phyloP scores from a whole-genome alignment of 2,797 vertebrate genomes.

The Furcifer pardalis region DNA sequence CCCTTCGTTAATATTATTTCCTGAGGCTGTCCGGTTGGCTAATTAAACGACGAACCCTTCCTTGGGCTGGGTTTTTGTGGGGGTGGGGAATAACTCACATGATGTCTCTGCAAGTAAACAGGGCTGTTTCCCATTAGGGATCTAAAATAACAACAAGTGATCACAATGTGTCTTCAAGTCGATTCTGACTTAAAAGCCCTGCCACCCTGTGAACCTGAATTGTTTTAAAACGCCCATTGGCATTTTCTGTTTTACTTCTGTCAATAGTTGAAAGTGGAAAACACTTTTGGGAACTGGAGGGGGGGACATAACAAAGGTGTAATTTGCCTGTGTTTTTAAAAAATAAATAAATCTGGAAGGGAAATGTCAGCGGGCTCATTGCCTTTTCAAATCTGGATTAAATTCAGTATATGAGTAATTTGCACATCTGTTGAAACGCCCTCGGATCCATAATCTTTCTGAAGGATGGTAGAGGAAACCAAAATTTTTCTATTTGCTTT shows the following conservation, averaged over 20 bases:
- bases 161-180: too few relatives aligned
- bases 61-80: background rate
- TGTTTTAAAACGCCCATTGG: too few relatives aligned
- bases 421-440: background rate
- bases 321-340: background rate
- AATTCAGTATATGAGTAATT: accelerated
- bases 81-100: too few relatives aligned
- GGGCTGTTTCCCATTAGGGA: too few relatives aligned
- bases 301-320: background rate
- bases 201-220: background rate
- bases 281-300: background rate
- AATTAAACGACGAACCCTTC: background rate
- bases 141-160: too few relatives aligned
- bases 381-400: background rate
- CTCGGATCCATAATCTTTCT: accelerated
- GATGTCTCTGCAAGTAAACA: too few relatives aligned
- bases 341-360: background rate
- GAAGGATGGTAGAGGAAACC: background rate
- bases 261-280: background rate
- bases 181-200: too few relatives aligned
- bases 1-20: background rate
- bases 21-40: background rate
- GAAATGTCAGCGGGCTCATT: too few relatives aligned
- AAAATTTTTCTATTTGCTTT: background rate
- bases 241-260: background rate